Evolutionary conservation across 2,888 invertebrate genomes (phyloP), one percentile per base, ranked within the genome.

Genomic region (Campoplex nolae): DNA sequence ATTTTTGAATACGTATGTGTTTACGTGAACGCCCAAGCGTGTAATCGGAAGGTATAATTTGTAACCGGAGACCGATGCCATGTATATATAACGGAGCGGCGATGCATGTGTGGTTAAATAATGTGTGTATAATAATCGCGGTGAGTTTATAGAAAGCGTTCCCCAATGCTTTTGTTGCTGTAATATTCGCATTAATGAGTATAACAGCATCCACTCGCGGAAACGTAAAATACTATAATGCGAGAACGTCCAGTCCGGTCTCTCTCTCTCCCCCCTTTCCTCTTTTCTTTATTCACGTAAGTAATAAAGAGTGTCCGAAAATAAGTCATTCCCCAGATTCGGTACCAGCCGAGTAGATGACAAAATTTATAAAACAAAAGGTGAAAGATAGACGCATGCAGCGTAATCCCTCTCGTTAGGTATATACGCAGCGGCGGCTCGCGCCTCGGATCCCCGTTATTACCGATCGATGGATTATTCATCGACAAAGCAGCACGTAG

Each of bases 31-130:
- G 28, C 28, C 32, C 16, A 18, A 28, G 62, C 62, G 62, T 62
- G 62, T 32, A 62, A 62, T 62, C 62, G 62, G 16, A 32, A 62
- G 32, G 62, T 62, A 62, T 62, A 32, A 62, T 62, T 62, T 62
- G 62, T 62, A 32, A 62, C 16, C 32, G 62, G 32, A 62, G 62
- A 62, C 32, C 13, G 62, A 62, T 13, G 28, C 28, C 28, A 58
- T 58, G 58, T 28, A 62, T 13, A 62, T 13, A 32, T 7, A 62
- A 62, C 7, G 16, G 16, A 32, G 62, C 32, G 38, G 38, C 23
- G 23, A 23, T 23, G 32, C 62, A 13, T 62, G 62, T 62, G 62
- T 62, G 32, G 32, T 62, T 62, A 62, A 62, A 62, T 62, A 62
- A 62, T 32, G 16, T 58, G 13, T 42, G 38, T 6, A 42, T 62